These are phyloP conservation scores for Synergus umbraculus DNA, from an alignment of 2,888 invertebrate species.

Conservation along the genomic window DNA sequence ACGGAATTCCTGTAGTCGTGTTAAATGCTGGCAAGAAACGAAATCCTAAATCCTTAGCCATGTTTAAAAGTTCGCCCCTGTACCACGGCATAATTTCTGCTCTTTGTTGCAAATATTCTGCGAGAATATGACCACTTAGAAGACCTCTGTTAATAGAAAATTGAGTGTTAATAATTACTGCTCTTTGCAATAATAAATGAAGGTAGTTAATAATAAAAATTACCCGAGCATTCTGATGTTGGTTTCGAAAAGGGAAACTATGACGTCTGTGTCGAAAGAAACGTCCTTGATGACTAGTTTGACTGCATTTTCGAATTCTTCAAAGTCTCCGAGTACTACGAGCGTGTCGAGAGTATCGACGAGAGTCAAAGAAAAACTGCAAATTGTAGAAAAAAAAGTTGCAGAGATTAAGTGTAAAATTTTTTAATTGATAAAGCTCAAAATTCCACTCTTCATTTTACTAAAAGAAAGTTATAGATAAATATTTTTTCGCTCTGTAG, in stretches of 20 bases:
- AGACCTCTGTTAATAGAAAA: slow-evolving; percentile 83
- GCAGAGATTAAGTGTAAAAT: neutral
- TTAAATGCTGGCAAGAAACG: slow-evolving; percentile 98
- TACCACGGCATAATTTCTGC: slow-evolving; percentile 90
- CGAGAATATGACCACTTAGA: slow-evolving; percentile 94
- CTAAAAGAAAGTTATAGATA: too few species aligned
- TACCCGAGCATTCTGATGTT: slow-evolving; percentile 98
- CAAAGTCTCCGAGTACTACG: slow-evolving; percentile 92
- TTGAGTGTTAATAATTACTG: slow-evolving; percentile 23
- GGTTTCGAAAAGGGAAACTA: slow-evolving; percentile 98
- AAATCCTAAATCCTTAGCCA: slow-evolving; percentile 96
- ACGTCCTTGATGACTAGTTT: slow-evolving; percentile 91
- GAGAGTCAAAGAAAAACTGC: slow-evolving; percentile 96
- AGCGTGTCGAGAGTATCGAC: slow-evolving; percentile 96
- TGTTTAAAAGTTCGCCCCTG: slow-evolving; percentile 89
- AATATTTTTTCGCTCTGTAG: too few species aligned
- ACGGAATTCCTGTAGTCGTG: slow-evolving; percentile 97
- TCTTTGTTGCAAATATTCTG: slow-evolving; percentile 88
- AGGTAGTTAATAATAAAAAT: slow-evolving; percentile 66
- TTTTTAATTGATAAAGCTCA: too few species aligned
- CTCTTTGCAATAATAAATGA: neutral
- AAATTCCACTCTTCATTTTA: too few species aligned
- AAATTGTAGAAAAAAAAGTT: slow-evolving; percentile 71
- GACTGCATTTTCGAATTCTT: slow-evolving; percentile 95
- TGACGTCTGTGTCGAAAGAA: slow-evolving; percentile 94